Conservation (phyloP, 2,113 vertebrate species). For the Macaca fascicularis region T2T-MFA8v1.1 NC_088389.1:78648001-78648500, state of each 20-base stretch:
- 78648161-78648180: not conserved
- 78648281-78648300: constrained; percentile 53
- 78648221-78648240: constrained; percentile 11
- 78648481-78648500: constrained; percentile 63
- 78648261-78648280: constrained; percentile 51
- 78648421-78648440: constrained; percentile 73
- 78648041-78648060: not conserved
- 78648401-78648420: constrained; percentile 70
- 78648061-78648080: not conserved
- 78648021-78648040: not conserved
- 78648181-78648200: not conserved
- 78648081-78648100: not conserved
- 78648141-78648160: not conserved
- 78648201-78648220: not conserved
- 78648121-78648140: no score
- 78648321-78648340: not conserved
- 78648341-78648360: constrained; percentile 64
- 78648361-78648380: constrained; percentile 68
- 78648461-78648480: constrained; percentile 75
- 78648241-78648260: not conserved
- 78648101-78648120: not conserved
- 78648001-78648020: not conserved
- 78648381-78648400: constrained; percentile 74
- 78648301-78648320: constrained; percentile 66
- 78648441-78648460: constrained; percentile 72